These are phyloP conservation scores for Acanthosepion pharaonis DNA, from an alignment of 2,888 invertebrate species.

Conservation along the genomic window DNA sequence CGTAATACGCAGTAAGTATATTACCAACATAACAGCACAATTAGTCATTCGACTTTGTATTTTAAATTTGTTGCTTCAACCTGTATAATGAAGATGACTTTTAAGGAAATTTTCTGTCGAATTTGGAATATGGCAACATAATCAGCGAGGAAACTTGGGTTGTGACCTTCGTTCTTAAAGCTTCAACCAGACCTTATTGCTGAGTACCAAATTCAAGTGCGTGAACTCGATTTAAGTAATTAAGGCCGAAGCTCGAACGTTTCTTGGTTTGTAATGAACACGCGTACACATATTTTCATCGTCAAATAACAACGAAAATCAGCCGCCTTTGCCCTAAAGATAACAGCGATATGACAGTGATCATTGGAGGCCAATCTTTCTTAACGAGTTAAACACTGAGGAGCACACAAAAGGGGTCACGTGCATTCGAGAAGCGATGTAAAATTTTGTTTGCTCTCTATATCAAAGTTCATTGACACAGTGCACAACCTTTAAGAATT, in stretches of 20 bases:
- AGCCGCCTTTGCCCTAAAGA: neutral
- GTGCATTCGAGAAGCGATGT: neutral
- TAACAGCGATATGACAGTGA: neutral
- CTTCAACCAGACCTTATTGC: neutral
- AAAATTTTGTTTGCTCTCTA: neutral
- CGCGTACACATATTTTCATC: neutral
- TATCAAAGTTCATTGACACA: neutral
- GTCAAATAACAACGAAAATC: neutral
- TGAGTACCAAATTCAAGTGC: neutral
- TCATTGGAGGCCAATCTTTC: neutral
- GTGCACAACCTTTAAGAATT: neutral
- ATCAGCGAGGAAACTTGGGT: neutral
- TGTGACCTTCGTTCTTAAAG: neutral
- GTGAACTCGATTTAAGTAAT: constrained; percentile 16
- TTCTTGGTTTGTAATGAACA: neutral
- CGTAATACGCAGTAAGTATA: no score
- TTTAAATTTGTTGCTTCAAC: no score
- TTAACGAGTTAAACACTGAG: neutral
- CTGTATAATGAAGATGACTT: neutral
- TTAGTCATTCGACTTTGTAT: no score
- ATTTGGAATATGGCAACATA: neutral
- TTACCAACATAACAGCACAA: no score
- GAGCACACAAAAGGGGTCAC: neutral
- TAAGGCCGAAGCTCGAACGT: neutral
- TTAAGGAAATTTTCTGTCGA: neutral